Percentiles rank a stretch among this genome's conserved stretches.
These are phyloP conservation scores for Cantharis lateralis DNA, from an alignment of 2,888 invertebrate species.

Conservation along the genomic window DNA sequence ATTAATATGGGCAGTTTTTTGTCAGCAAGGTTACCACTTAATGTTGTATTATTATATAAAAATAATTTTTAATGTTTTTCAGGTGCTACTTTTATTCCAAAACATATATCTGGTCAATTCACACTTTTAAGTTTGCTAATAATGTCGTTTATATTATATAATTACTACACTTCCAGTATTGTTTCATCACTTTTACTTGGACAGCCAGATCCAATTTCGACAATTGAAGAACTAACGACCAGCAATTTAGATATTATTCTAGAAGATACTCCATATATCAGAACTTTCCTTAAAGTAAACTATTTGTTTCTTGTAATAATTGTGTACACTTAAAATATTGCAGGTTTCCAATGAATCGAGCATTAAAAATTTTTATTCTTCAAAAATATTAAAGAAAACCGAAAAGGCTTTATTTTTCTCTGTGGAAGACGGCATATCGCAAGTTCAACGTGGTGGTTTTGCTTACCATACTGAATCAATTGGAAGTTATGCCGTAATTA, in stretches of 20 bases:
- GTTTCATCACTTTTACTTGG: constrained; percentile 62
- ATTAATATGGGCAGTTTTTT: constrained; percentile 39
- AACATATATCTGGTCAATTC: constrained; percentile 42
- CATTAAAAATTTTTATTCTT: constrained; percentile 20
- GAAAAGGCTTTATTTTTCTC: constrained; percentile 27
- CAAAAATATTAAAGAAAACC: constrained; percentile 15
- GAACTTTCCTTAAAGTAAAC: constrained; percentile 47
- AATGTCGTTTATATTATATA: constrained; percentile 57
- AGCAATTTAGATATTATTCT: constrained; percentile 59
- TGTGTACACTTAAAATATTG: background rate
- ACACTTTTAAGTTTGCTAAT: constrained; percentile 44
- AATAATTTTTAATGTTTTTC: constrained; percentile 3
- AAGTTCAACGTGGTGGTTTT: constrained; percentile 55
- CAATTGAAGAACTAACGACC: constrained; percentile 58
- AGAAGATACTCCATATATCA: constrained; percentile 59
- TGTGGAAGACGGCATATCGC: constrained; percentile 51
- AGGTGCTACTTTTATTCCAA: constrained; percentile 43
- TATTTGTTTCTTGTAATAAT: background rate
- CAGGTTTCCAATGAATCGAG: constrained; percentile 23
- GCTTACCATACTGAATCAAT: constrained; percentile 51
- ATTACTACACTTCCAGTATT: constrained; percentile 65
- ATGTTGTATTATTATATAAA: background rate
- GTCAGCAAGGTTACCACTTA: constrained; percentile 36
- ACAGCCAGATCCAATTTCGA: constrained; percentile 59
- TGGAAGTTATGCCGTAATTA: constrained; percentile 50